Conservation (phyloP, 2,888 invertebrate genomes). For the Dynastes tityus region DNA sequence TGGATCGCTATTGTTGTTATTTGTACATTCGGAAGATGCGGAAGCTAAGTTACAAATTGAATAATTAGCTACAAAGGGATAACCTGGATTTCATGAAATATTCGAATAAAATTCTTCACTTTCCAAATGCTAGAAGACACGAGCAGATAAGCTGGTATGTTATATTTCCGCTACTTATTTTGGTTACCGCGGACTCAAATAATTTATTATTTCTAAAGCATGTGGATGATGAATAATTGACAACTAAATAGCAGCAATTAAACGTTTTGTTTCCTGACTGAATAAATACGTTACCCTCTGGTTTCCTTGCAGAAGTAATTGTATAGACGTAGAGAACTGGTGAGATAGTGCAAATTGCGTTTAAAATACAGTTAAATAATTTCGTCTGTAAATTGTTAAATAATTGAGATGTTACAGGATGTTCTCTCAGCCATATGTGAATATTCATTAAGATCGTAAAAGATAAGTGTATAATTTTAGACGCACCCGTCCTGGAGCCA, state of each 20-base stretch:
- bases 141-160: neutral
- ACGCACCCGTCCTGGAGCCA: slow-evolving; percentile 7
- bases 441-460: slow-evolving; percentile 42
- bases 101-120: neutral
- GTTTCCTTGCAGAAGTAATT: slow-evolving; percentile 1
- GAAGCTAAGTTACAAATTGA: too few species aligned
- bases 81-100: too few species aligned
- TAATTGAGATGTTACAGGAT: slow-evolving; percentile 51
- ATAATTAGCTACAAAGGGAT: too few species aligned
- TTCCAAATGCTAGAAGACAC: neutral
- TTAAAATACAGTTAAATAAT: slow-evolving; percentile 48
- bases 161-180: slow-evolving; percentile 20
- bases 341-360: slow-evolving; percentile 35
- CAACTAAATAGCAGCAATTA: slow-evolving; percentile 40
- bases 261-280: slow-evolving; percentile 33
- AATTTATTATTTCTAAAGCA: slow-evolving; percentile 26
- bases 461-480: slow-evolving; percentile 22
- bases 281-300: slow-evolving; percentile 1
- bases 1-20: too few species aligned
- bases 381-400: slow-evolving; percentile 48
- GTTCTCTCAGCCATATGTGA: slow-evolving; percentile 29
- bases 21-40: too few species aligned
- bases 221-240: slow-evolving; percentile 32
- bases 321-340: slow-evolving; percentile 27
- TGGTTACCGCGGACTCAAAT: neutral